Evolutionary conservation across 30 jellyfish, hydroid and myxozoan species (phyloP), one percentile per base, ranked within the genome.

Genomic region (Phacellophora camtschatica): DNA sequence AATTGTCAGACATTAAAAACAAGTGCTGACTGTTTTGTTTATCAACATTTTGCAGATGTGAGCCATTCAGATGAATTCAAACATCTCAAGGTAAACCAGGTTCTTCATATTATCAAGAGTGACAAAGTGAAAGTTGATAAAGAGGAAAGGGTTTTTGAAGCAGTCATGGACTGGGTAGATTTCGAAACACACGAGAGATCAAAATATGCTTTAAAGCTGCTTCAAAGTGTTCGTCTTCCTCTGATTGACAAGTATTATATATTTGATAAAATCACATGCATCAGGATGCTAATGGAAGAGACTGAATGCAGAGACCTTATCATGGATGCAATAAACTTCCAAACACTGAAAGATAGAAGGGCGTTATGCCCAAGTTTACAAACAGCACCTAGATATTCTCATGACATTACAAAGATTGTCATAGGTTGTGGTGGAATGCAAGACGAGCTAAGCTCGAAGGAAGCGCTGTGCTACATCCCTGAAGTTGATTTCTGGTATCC

Each of bases 401-500:
- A 58, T 15, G 97, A 93, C 35, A 22, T 67, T 15, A 73, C 82
- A 24, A 62, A 35, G 30, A 77, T 93, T 25, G 65, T 93, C 1
- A 39, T 93, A 18, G 97, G 96, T 8, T 86, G 94, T 68, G 97
- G 97, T 29, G 99, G 99, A 2, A 69, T 68, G 59, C 99, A 93
- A 66, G 99, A 93, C 34, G 88, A 96, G 66, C 70, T 93, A 34
- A 87, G 97, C 62, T 16, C 99, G 29, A 86, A 82, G 49, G 99
- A 93, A 37, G 90, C 95, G 1, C 83, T 93, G 3, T 93, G 99
- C 69, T 93, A 93, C 73, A 73, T 93, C 29, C 99, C 99, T 5
- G 63, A 36, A 18, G 89, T 71, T 49, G 99, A 93, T 72, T 86
- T 93, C 64, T 93, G 99, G 99, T 93, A 93, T 53, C 99, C 99